These are phyloP conservation scores for Drosophila mojavensis DNA, from an alignment of 1,140 invertebrate genomes.

Conservation along the genomic window DNA sequence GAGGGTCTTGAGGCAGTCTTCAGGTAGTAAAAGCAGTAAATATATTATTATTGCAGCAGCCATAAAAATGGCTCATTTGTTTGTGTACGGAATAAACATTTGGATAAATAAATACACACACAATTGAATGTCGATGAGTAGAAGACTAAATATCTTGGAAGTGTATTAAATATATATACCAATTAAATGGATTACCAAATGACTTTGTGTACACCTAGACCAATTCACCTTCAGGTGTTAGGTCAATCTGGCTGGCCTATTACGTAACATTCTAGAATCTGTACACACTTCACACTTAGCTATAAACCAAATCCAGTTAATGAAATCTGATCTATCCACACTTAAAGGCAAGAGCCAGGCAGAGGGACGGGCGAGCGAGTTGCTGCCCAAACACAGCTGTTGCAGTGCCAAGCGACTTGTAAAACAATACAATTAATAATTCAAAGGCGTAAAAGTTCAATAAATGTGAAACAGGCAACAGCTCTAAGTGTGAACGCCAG, in stretches of 20 bases:
- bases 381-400: constrained; percentile 26
- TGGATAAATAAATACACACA: not conserved
- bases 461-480: constrained; percentile 49
- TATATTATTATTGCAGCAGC: too few relatives aligned
- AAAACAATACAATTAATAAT: constrained; percentile 75
- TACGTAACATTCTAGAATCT: not conserved
- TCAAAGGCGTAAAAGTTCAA: constrained; percentile 67
- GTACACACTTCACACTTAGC: constrained; percentile 10
- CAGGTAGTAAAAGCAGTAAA: too few relatives aligned
- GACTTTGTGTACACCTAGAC: too few relatives aligned
- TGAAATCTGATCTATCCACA: constrained; percentile 22
- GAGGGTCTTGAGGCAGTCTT: not conserved
- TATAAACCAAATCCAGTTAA: not conserved
- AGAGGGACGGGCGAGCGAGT: constrained; percentile 14
- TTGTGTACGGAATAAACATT: not conserved
- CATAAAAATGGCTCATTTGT: not conserved
- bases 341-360: not conserved
- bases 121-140: too few relatives aligned
- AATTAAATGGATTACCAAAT: too few relatives aligned
- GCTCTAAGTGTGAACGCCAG: constrained; percentile 10
- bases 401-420: constrained; percentile 38
- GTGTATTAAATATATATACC: too few relatives aligned
- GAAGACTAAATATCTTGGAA: too few relatives aligned
- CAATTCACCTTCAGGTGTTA: constrained; percentile 8
- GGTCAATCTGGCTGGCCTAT: not conserved